phyloP scores from a whole-genome alignment of 92 coral and sea anemone genomes.

The Virgularia gustaviana region DNA sequence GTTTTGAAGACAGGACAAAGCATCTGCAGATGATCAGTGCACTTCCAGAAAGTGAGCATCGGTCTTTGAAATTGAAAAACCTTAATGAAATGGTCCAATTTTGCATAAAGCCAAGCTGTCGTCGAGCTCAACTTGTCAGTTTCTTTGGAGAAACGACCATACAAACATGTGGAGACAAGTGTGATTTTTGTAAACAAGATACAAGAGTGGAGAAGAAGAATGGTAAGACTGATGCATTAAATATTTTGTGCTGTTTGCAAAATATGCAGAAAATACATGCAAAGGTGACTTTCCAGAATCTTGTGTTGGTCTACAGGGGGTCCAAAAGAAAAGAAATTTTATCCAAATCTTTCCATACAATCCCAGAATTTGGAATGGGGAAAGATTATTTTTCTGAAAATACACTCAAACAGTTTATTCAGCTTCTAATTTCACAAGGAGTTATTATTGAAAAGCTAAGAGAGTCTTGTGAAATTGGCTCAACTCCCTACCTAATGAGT shows the following conservation, averaged over 20 bases:
- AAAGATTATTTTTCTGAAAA: constrained; percentile 30
- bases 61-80: constrained; percentile 18
- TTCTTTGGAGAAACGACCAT: constrained; percentile 42
- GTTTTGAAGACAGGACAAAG: constrained; percentile 62
- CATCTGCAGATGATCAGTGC: constrained; percentile 45
- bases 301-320: constrained; percentile 41
- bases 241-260: constrained; percentile 40
- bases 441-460: constrained; percentile 38
- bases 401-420: constrained; percentile 27
- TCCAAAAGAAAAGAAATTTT: constrained; percentile 48
- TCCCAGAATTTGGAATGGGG: constrained; percentile 47
- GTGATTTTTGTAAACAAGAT: constrained; percentile 33
- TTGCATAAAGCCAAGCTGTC: constrained; percentile 50
- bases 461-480: constrained; percentile 33
- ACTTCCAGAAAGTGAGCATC: constrained; percentile 45
- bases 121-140: constrained; percentile 33
- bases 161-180: constrained; percentile 14
- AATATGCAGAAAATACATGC: constrained; percentile 40
- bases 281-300: constrained; percentile 37
- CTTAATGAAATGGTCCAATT: constrained; percentile 51
- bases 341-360: constrained; percentile 30
- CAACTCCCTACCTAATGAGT: not conserved
- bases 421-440: constrained; percentile 33
- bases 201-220: constrained; percentile 3
- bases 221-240: constrained; percentile 46